Evolutionary conservation across 2,797 vertebrate species (phyloP), one percentile per base, ranked within the genome.

Genomic region (Vespertilio murinus): DNA sequence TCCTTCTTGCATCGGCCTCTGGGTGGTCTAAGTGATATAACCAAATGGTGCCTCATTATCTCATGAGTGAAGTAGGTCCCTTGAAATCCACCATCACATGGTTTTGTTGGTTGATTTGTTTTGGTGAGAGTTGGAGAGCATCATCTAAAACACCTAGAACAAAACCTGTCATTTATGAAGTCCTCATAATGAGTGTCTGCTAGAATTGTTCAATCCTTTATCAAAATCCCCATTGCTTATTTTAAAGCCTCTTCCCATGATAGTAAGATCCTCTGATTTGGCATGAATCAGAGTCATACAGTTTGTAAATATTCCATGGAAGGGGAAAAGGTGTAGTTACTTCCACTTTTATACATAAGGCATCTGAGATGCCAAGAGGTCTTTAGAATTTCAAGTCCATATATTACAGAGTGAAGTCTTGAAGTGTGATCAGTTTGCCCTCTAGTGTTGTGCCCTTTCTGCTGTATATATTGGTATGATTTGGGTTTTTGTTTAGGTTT

Each of bases 261-360:
- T 30, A 86, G 74, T 35, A 49, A 93, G 93, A 80, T 81, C n/a
- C 67, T 90, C 52, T 96, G 83, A 95, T 77, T 95, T 94, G 96
- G 71, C 74, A 90, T 17, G 54, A 33, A 65, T 94, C 71, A 59
- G 18, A 82, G 89, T 74, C 83, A 94, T 93, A 80, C 73, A 93
- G 91, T 91, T 74, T 94, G n/a, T 90, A 77, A 96, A 84, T 93
- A 33, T 92, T 94, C 52, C 25, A 91, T 54, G 38, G 35, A 77
- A 35, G n/a, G 20, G 42, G 90, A 88, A 33, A 89, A 67, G 30
- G 40, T 49, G 40, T 54, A 23, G 38, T 67, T 52, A 69, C 81
- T 90, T 90, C 20, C 47, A 69, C 61, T 93, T 89, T 87, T 78
- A 89, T 78, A 20, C 13, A 42, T 25, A 52, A 93, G 49, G 52